Conservation (phyloP, 1,140 invertebrate species). For the Cylas formicarius region DNA sequence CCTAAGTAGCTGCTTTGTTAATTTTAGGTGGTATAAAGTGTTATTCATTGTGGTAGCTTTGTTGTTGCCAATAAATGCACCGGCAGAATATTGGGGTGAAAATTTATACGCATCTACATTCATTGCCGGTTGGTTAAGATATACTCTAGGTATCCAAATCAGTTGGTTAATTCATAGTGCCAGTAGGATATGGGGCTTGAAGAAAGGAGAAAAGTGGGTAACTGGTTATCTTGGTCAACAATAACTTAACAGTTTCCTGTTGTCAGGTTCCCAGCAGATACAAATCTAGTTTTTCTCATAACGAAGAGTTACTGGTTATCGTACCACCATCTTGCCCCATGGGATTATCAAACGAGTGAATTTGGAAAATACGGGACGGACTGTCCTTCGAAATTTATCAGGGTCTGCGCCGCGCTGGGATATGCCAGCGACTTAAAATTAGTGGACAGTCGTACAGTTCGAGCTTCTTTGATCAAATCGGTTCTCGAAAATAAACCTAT, state of each 20-base stretch:
- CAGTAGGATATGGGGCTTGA: conserved; percentile 61
- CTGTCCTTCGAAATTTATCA: conserved; percentile 56
- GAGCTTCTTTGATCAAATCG: conserved; percentile 50
- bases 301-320: conserved; percentile 67
- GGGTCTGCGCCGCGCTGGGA: conserved; percentile 58
- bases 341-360: conserved; percentile 71
- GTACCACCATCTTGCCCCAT: conserved; percentile 69
- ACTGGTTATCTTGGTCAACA: conserved; percentile 11
- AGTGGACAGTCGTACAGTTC: conserved; percentile 51
- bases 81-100: conserved; percentile 68
- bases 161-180: conserved; percentile 65
- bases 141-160: conserved; percentile 52
- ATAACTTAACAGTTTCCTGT: conserved; percentile 15
- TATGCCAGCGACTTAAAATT: conserved; percentile 56
- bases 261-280: conserved; percentile 59
- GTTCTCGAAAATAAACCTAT: conserved; percentile 48
- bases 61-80: conserved; percentile 64
- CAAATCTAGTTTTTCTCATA: conserved; percentile 64
- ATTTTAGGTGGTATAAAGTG: conserved; percentile 61
- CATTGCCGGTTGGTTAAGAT: conserved; percentile 56
- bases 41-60: conserved; percentile 60
- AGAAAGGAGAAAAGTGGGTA: conserved; percentile 62
- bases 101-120: conserved; percentile 32
- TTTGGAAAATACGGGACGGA: conserved; percentile 64
- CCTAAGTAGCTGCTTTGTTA: conserved; percentile 11